phyloP scores from a whole-genome alignment of 1,140 invertebrate genomes.

The Drosophila subpulchrella region DNA sequence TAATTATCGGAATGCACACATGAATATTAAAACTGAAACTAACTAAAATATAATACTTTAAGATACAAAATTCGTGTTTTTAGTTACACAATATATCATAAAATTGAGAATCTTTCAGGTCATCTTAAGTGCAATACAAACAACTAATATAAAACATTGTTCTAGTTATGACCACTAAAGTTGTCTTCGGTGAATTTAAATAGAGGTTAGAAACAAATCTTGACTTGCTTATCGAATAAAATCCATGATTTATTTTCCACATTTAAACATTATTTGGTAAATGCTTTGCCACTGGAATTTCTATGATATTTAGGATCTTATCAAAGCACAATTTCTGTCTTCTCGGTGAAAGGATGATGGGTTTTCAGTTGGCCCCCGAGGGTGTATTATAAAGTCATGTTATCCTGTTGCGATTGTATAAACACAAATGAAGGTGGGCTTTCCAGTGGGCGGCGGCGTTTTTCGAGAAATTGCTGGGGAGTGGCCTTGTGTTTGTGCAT shows the following conservation, averaged over 20 bases:
- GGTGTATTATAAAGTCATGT: slow-evolving; percentile 43
- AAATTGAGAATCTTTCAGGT: neutral
- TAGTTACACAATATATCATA: too few relatives aligned
- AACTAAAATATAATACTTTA: neutral
- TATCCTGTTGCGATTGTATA: slow-evolving; percentile 27
- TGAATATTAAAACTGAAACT: neutral
- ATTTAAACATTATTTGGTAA: neutral
- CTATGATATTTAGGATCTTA: neutral
- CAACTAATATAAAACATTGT: too few relatives aligned
- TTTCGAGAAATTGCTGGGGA: neutral
- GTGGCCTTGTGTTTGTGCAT: slow-evolving; percentile 69
- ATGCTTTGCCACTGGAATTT: neutral
- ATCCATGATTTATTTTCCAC: neutral
- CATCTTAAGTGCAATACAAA: too few relatives aligned
- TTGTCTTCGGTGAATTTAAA: neutral
- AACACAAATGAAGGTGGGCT: slow-evolving; percentile 29
- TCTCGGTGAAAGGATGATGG: slow-evolving; percentile 1
- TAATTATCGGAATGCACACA: neutral
- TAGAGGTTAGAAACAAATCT: neutral
- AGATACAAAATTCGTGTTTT: neutral
- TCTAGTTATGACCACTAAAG: too few relatives aligned
- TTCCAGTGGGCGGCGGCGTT: too few relatives aligned
- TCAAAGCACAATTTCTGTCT: neutral
- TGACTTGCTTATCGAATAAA: neutral
- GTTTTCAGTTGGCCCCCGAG: slow-evolving; percentile 9